A percentile compares a stretch with the other conserved stretches of the same genome.
phyloP scores from a whole-genome alignment of 2,797 vertebrate genomes.

The Arnoldichthys spilopterus region DNA sequence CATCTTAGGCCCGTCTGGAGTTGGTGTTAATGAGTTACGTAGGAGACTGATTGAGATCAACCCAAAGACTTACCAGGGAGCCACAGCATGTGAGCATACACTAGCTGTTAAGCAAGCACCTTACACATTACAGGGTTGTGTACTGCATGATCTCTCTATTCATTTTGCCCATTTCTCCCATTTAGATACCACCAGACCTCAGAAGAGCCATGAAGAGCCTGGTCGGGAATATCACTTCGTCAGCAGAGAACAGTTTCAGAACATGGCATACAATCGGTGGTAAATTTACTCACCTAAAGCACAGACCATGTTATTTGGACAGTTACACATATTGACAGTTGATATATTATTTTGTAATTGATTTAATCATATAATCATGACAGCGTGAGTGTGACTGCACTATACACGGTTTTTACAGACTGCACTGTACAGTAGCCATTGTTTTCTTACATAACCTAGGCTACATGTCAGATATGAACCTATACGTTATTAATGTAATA shows the following conservation, averaged over 20 bases:
- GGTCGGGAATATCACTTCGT: conserved; percentile 93
- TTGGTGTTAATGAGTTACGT: conserved; percentile 93
- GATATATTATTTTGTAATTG: no score
- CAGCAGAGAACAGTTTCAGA: conserved; percentile 89
- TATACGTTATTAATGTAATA: neutral
- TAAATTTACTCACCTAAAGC: neutral
- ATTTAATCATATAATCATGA: no score
- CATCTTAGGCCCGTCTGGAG: conserved; percentile 86
- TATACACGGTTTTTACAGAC: no score
- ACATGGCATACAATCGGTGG: conserved; percentile 88
- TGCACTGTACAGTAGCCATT: no score
- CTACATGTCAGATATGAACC: no score
- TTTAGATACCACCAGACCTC: conserved; percentile 89
- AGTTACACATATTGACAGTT: neutral
- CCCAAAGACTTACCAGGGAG: conserved; percentile 84
- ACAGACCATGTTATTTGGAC: neutral
- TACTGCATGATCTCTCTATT: neutral
- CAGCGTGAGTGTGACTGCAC: no score
- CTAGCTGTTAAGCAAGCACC: neutral
- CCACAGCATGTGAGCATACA: conserved; percentile 84
- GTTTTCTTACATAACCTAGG: no score
- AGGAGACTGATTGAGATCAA: conserved; percentile 85
- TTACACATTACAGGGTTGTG: neutral
- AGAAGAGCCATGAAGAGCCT: conserved; percentile 88
- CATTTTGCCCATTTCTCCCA: neutral